Evolutionary conservation across 2,797 vertebrate species (phyloP).

Genomic region (Antennarius maculatus): DNA sequence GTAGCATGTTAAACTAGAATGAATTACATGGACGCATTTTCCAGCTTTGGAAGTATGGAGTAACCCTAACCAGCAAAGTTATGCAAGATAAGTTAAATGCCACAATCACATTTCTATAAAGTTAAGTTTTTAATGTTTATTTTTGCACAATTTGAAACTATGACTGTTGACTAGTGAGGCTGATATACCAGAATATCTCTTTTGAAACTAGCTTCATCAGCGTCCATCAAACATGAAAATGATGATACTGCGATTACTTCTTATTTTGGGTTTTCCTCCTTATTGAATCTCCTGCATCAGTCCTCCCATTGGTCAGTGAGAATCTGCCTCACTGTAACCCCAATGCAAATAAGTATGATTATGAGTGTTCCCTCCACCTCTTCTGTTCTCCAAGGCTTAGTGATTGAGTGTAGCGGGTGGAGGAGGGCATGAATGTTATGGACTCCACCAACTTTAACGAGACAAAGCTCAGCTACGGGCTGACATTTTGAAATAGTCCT

Average conservation of each 20-base stretch:
- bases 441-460: constrained; percentile 80
- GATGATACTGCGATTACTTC: constrained; percentile 46
- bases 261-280: constrained; percentile 42
- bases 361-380: constrained; percentile 64
- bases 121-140: too few species aligned
- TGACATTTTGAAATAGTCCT: constrained; percentile 85
- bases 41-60: too few species aligned
- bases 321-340: constrained; percentile 48
- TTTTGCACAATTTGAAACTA: too few species aligned
- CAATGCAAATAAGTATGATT: constrained; percentile 68
- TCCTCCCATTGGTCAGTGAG: constrained; percentile 62
- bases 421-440: constrained; percentile 69
- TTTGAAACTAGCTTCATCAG: constrained; percentile 39
- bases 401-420: constrained; percentile 72
- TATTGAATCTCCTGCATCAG: constrained; percentile 33
- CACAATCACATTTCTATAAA: too few species aligned
- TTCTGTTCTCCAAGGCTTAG: constrained; percentile 58
- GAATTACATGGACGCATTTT: too few species aligned
- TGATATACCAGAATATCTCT: too few species aligned
- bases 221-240: constrained; percentile 40
- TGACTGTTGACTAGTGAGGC: too few species aligned
- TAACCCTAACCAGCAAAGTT: too few species aligned
- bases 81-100: too few species aligned
- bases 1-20: too few species aligned
- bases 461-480: constrained; percentile 78